Evolutionary conservation across 2,888 invertebrate species (phyloP).

Genomic region (Stenotaenia linearis): DNA sequence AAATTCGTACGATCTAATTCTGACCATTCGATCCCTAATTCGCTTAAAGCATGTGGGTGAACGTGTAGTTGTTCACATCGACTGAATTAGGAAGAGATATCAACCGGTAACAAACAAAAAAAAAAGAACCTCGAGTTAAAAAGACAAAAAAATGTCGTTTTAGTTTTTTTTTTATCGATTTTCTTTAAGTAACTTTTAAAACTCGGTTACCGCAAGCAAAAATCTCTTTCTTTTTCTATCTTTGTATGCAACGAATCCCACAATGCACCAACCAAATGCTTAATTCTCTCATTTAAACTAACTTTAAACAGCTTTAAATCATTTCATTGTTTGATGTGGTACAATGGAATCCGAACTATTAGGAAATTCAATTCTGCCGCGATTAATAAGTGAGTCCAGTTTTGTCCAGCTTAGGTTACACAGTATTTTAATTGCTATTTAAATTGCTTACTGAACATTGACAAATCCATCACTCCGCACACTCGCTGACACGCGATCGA

Average conservation of each 20-base stretch:
- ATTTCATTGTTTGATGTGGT: not conserved
- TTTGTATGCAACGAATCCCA: no score
- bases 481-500: not conserved
- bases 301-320: no score
- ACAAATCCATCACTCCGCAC: not conserved
- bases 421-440: not conserved
- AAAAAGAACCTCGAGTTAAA: not conserved
- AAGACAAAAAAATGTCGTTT: not conserved
- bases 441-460: not conserved
- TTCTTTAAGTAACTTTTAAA: no score
- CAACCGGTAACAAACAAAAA: no score
- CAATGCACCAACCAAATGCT: no score
- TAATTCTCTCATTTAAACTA: not conserved
- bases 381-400: not conserved
- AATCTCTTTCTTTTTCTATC: no score
- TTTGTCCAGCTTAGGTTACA: not conserved
- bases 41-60: not conserved
- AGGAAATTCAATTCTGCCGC: not conserved
- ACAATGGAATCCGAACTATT: not conserved
- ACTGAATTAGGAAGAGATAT: not conserved
- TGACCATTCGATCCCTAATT: no score
- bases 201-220: no score
- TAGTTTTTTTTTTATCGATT: not conserved
- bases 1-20: not conserved
- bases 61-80: not conserved